Conservation (phyloP, 1,140 invertebrate genomes). For the Tyrophagus putrescentiae region DNA sequence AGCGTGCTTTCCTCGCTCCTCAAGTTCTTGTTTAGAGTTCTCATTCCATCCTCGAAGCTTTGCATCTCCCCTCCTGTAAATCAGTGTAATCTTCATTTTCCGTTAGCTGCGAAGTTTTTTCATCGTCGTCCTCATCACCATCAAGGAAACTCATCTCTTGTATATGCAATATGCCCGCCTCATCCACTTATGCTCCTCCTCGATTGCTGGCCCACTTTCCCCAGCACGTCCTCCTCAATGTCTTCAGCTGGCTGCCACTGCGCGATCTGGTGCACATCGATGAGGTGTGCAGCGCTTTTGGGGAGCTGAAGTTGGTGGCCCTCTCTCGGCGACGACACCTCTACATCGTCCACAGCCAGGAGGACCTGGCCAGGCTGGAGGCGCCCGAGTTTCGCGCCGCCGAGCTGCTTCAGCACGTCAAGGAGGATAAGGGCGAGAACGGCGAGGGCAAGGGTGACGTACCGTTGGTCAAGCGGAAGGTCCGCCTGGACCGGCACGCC, state of each 20-base stretch:
- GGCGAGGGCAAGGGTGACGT: constrained; percentile 83
- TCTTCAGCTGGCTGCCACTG: constrained; percentile 78
- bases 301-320: constrained; percentile 94
- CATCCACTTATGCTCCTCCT: too few relatives aligned
- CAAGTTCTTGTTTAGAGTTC: too few relatives aligned
- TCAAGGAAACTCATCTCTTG: too few relatives aligned
- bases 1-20: constrained; percentile 92
- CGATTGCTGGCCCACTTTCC: constrained; percentile 68
- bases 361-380: too few relatives aligned
- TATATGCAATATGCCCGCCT: too few relatives aligned
- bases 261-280: constrained; percentile 92
- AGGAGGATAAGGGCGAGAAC: constrained; percentile 95
- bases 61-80: too few relatives aligned
- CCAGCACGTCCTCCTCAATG: constrained; percentile 61
- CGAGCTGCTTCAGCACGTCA: constrained; percentile 82
- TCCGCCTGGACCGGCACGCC: constrained; percentile 93
- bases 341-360: constrained; percentile 88
- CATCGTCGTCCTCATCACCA: too few relatives aligned
- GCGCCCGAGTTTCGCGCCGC: constrained; percentile 76
- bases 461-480: constrained; percentile 90
- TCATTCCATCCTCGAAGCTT: too few relatives aligned
- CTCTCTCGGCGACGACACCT: constrained; percentile 87
- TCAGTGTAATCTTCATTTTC: too few relatives aligned
- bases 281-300: constrained; percentile 94
- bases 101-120: too few relatives aligned